Percentiles rank a stretch among this genome's conserved stretches.
phyloP scores from a whole-genome alignment of 2,888 invertebrate genomes.

The Phaedon cochleariae region DNA sequence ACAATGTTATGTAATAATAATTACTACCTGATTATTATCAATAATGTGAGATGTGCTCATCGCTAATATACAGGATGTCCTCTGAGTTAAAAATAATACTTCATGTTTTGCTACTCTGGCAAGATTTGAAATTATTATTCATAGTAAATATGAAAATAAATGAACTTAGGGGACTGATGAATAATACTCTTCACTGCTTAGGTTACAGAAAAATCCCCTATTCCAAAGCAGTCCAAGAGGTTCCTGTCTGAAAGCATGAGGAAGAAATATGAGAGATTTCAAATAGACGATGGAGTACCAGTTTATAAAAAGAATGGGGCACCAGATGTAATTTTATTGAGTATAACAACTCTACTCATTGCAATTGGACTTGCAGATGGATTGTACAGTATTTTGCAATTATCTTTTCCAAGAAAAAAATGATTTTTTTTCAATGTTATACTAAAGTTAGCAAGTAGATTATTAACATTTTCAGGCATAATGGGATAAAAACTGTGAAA shows the following conservation, averaged over 20 bases:
- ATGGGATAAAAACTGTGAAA: no score
- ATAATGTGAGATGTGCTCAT: no score
- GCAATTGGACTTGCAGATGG: slow-evolving; percentile 30
- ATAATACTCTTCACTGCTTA: background rate
- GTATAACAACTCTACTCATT: slow-evolving; percentile 22
- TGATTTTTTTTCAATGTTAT: background rate
- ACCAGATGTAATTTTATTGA: slow-evolving; percentile 33
- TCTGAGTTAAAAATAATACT: no score
- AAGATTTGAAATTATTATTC: no score
- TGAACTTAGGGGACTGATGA: background rate
- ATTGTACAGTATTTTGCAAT: slow-evolving; percentile 5
- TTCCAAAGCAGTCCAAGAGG: slow-evolving; percentile 8
- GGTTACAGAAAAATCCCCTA: background rate
- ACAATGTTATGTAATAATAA: no score
- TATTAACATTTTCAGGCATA: background rate
- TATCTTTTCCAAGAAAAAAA: slow-evolving; percentile 31
- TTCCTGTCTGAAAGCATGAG: slow-evolving; percentile 10
- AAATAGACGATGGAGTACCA: slow-evolving; percentile 40
- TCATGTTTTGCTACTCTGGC: no score
- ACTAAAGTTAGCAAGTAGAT: background rate
- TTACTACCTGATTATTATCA: no score
- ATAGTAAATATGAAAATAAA: no score
- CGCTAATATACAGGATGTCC: no score
- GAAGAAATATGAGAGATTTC: slow-evolving; percentile 32
- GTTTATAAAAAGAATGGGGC: slow-evolving; percentile 43